These are phyloP conservation scores for Raja brachyura DNA, from an alignment of 2,113 vertebrate species.

Conservation along the genomic window DNA sequence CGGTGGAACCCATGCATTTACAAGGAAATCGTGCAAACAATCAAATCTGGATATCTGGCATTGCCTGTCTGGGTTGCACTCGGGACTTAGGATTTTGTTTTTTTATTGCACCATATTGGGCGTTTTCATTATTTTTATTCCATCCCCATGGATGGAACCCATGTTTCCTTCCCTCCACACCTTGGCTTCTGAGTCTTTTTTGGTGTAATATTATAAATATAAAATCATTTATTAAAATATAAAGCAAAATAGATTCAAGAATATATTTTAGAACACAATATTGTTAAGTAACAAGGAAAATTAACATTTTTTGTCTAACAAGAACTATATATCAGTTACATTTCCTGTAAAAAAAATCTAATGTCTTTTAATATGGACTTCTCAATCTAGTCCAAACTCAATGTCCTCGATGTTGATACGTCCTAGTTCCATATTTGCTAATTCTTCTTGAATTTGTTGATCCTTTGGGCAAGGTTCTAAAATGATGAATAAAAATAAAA, in stretches of 20 bases:
- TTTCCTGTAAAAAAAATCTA: not conserved
- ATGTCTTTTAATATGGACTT: not conserved
- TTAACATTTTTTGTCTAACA: not conserved
- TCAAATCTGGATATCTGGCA: too few relatives aligned
- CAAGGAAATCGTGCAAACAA: too few relatives aligned
- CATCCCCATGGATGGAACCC: too few relatives aligned
- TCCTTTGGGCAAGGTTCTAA: not conserved
- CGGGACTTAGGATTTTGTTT: too few relatives aligned
- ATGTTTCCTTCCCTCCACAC: too few relatives aligned
- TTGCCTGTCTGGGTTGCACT: too few relatives aligned
- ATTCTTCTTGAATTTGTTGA: not conserved
- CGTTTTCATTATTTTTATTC: too few relatives aligned
- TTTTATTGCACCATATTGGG: too few relatives aligned
- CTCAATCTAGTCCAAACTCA: slow-evolving; percentile 1
- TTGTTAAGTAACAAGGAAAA: not conserved
- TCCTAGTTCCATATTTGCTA: not conserved
- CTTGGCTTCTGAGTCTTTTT: not conserved
- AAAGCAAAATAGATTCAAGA: not conserved
- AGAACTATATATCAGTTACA: not conserved
- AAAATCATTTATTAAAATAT: not conserved
- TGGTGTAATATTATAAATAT: not conserved
- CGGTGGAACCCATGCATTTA: too few relatives aligned
- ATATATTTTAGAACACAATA: not conserved
- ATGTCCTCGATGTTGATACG: not conserved
- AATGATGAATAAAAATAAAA: not conserved